Percentiles rank a stretch among this genome's conserved stretches.
phyloP scores from a whole-genome alignment of 2,888 invertebrate genomes.

The Eristalis tenax region DNA sequence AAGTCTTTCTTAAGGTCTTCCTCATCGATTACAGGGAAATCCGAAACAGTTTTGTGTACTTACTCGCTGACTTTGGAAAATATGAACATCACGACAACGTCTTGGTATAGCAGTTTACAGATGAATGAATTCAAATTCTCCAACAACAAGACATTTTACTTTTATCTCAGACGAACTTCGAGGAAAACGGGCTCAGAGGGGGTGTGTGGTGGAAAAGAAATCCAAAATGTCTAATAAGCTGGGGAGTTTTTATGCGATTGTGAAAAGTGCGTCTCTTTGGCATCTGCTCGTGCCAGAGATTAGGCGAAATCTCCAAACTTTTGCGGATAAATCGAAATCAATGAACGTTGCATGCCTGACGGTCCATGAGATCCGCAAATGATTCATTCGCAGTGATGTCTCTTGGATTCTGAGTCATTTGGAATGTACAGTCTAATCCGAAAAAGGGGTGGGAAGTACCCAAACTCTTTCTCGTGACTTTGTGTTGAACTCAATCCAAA shows the following conservation, averaged over 20 bases:
- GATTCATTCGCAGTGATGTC: not conserved
- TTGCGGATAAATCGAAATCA: not conserved
- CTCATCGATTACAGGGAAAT: not conserved
- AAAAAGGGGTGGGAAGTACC: not conserved
- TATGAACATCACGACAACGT: not conserved
- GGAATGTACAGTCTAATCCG: not conserved
- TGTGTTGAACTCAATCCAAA: not conserved
- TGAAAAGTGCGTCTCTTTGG: not conserved
- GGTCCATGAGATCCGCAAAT: not conserved
- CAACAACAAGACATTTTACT: not conserved
- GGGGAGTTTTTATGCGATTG: not conserved
- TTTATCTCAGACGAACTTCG: not conserved
- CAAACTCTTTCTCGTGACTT: not conserved
- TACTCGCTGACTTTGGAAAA: not conserved
- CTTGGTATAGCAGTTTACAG: not conserved
- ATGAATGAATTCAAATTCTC: not conserved
- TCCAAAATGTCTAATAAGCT: too few species aligned
- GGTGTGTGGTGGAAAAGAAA: not conserved
- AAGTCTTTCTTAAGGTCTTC: not conserved
- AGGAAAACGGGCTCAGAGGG: not conserved
- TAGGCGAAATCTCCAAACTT: not conserved
- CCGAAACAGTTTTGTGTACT: not conserved
- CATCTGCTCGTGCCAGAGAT: not conserved
- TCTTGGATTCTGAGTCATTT: not conserved
- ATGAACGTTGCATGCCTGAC: not conserved